A percentile compares a stretch with the other conserved stretches of the same genome.
Evolutionary conservation across 2,888 invertebrate species (phyloP).

Genomic region (Rhingia rostrata): DNA sequence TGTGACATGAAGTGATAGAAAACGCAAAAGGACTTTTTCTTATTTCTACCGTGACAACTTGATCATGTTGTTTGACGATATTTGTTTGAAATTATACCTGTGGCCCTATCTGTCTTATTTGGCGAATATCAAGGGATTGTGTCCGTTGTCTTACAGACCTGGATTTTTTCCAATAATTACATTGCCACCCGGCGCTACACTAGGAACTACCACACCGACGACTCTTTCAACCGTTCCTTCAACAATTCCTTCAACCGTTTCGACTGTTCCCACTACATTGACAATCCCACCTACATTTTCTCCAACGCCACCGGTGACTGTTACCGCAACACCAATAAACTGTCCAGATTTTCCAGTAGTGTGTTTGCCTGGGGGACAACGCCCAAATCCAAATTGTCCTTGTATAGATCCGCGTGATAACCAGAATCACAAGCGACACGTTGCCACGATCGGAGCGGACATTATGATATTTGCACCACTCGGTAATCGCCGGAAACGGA

Average conservation of each 20-base stretch:
- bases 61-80: constrained; percentile 79
- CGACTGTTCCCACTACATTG: constrained; percentile 27
- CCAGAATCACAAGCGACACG: constrained; percentile 39
- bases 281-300: constrained; percentile 47
- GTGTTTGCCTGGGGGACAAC: constrained; percentile 79
- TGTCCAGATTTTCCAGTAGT: constrained; percentile 79
- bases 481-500: constrained; percentile 76
- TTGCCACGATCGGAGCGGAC: constrained; percentile 76
- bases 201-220: constrained; percentile 72
- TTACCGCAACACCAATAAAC: constrained; percentile 25
- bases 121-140: constrained; percentile 81
- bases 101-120: constrained; percentile 82
- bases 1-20: constrained; percentile 45
- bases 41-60: not conserved
- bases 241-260: constrained; percentile 25
- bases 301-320: constrained; percentile 38
- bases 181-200: constrained; percentile 76
- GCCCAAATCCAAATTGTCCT: constrained; percentile 80
- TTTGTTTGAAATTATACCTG: constrained; percentile 81
- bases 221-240: not conserved
- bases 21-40: not conserved
- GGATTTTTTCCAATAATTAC: constrained; percentile 79
- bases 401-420: constrained; percentile 81
- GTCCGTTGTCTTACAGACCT: constrained; percentile 77
- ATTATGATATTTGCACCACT: constrained; percentile 79